Conservation (phyloP, 2,113 vertebrate genomes). For the Podarcis raffonei region DNA sequence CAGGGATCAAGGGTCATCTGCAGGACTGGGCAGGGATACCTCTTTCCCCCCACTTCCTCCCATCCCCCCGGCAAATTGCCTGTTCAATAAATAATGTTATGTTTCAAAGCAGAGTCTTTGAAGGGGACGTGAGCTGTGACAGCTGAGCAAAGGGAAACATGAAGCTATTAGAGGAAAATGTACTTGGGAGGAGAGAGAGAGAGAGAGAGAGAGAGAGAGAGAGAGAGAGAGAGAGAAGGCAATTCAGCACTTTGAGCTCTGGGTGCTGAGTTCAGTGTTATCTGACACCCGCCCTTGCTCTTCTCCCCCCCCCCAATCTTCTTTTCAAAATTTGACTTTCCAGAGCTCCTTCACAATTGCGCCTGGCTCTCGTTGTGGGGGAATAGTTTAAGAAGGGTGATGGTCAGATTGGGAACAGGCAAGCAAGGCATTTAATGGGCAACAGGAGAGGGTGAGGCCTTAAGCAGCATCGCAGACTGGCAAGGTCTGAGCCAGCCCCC, state of each 20-base stretch:
- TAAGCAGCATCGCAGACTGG: neutral
- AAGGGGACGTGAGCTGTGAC: constrained; percentile 19
- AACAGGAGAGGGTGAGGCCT: neutral
- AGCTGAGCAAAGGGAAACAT: constrained; percentile 35
- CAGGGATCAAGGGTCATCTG: neutral
- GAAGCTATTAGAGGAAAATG: constrained; percentile 16
- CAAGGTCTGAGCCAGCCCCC: neutral
- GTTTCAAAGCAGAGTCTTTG: constrained; percentile 15
- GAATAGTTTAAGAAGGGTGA: neutral
- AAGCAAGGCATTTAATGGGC: neutral
- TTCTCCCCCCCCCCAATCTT: neutral
- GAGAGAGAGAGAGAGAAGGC: neutral
- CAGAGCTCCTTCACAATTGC: neutral
- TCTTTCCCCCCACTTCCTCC: neutral
- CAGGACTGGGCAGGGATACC: neutral
- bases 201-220: neutral
- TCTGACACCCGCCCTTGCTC: constrained; percentile 12
- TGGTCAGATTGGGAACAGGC: neutral
- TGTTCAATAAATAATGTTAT: constrained; percentile 29
- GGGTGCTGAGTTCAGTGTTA: constrained; percentile 34
- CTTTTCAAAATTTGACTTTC: neutral
- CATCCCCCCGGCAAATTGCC: constrained; percentile 2
- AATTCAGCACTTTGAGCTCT: constrained; percentile 9
- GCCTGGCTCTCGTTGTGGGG: neutral
- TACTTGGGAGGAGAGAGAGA: neutral